Base-by-base conservation (phyloP, 2,888 invertebrate genomes). In the Invenusta paracnida region DNA sequence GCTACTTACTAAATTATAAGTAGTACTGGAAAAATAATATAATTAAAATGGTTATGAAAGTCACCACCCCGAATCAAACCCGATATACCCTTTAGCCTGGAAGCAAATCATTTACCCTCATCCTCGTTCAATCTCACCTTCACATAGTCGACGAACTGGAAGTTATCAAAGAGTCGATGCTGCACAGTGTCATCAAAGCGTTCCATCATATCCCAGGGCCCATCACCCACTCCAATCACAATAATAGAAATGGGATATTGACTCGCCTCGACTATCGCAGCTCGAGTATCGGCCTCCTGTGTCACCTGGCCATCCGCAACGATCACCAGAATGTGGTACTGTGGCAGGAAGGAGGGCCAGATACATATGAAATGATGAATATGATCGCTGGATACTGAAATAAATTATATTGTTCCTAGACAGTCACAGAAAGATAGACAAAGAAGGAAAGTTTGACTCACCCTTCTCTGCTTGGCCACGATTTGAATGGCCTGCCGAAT, bases 211-310 rank as follows among this genome's bases (percentile, higher is more conserved):
- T 92, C 91, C 93, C 93, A 93, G 0, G 93, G 93, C 2, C 93
- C 93, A 87, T 93, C 93, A 0, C 93, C 93, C n/a, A 93, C 93
- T 0, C 93, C 93, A 0, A 93, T 92, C 86, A 93, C 91, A 84
- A 93, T 91, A 85, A 93, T 92, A 0, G 92, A 92, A 27, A 93
- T 89, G 0, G 93, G 92, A 88, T 90, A 92, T 86, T 90, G 90
- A 48, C 92, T 92, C 0, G 93, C 93, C 67, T 91, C 91, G 0
- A 92, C 92, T 23, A 93, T 92, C 11, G 93, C 92, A n/a, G 91
- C 89, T 0, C 90, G 88, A 0, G 92, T 92, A 0, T 91, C 91
- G 27, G 90, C 88, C 88, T 93, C 93, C 85, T 91, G 91, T 0
- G 92, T 91, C 83, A 93, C 92, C 88, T 93, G 93, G 13, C 93